Evolutionary conservation across 2,888 invertebrate genomes (phyloP), one percentile per base, ranked within the genome.

Genomic region (Helicoverpa assulta): DNA sequence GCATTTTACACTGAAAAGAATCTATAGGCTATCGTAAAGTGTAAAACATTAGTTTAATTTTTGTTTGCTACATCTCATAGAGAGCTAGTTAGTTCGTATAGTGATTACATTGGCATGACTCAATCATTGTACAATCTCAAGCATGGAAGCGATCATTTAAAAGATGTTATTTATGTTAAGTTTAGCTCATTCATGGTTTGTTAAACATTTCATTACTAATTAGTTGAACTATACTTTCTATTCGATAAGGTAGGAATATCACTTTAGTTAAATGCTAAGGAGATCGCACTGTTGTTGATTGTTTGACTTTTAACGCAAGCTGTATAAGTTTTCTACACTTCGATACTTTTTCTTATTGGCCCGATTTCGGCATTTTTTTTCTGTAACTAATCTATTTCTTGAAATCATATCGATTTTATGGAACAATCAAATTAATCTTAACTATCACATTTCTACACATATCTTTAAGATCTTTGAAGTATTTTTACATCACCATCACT

Each of bases 41-140:
- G 80, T 79, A 68, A 69, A 69, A 80, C 56, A 60, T 82, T 67
- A 66, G 73, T 70, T 77, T 71, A 79, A 74, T 83, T 87, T 88
- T 90, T 85, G 68, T 90, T 91, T 89, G 89, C 89, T 83, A 83
- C 78, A 81, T 84, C 68, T 87, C 85, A 85, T 81, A 83, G 80
- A 85, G 80, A 80, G 72, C 77, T 82, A 79, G 76, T 80, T 81
- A 75, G 67, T 79, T 57, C 57, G 75, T 80, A 62, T 76, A 78
- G 86, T 85, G 75, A 83, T 81, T 83, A 86, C 84, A 80, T 76
- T 81, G 75, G 81, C 84, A 86, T 76, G 87, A 86, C 83, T 74
- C 69, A 65, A 71, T 84, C 81, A 85, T 84, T 84, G 78, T 85
- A 85, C 83, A 83, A 79, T 85, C 71, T 82, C 76, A 85, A 83